phyloP scores from a whole-genome alignment of 2,888 invertebrate species.

The Brassicogethes aeneus region DNA sequence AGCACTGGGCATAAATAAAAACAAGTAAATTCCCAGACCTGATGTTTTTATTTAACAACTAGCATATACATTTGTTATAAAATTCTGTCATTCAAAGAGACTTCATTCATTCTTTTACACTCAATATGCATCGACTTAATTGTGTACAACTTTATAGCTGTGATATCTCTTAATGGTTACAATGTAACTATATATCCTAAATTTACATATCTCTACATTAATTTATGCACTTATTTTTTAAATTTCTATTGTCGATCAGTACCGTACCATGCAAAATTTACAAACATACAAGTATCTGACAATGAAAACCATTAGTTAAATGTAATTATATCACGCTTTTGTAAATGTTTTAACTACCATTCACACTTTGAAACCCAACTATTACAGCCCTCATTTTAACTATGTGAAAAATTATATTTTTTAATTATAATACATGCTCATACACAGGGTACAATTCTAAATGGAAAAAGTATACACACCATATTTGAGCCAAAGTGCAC shows the following conservation, averaged over 20 bases:
- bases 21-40: constrained; percentile 32
- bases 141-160: constrained; percentile 16
- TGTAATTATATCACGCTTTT: constrained; percentile 14
- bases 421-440: too few species aligned
- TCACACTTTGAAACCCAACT: constrained; percentile 12
- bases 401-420: too few species aligned
- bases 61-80: constrained; percentile 40
- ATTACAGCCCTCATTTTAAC: background rate
- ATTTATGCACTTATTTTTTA: constrained; percentile 13
- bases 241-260: constrained; percentile 8
- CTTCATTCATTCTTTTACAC: constrained; percentile 16
- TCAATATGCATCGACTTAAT: constrained; percentile 15
- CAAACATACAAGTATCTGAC: background rate
- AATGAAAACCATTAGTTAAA: constrained; percentile 10
- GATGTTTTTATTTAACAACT: constrained; percentile 41
- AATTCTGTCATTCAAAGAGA: constrained; percentile 21
- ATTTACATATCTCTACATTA: constrained; percentile 22
- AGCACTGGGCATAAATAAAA: background rate
- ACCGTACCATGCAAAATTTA: background rate
- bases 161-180: constrained; percentile 22
- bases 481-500: constrained; percentile 6
- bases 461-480: too few species aligned
- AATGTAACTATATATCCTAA: constrained; percentile 18
- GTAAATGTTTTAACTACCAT: constrained; percentile 13
- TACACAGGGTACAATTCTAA: too few species aligned